Evolutionary conservation across 1,140 invertebrate genomes (phyloP).

Genomic region (Drosophila setifemur): DNA sequence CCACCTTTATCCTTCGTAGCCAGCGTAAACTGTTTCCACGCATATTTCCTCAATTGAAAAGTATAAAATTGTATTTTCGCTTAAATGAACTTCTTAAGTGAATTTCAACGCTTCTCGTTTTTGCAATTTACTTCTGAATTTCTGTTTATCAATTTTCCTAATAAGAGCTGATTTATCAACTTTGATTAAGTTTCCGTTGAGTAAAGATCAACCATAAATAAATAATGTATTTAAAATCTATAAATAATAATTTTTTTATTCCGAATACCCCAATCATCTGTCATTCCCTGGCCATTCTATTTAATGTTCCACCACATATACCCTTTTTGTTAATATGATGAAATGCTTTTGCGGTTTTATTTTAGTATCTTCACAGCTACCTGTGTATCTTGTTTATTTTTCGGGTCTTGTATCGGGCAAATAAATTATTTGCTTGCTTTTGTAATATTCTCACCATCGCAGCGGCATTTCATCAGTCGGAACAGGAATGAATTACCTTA

Average conservation of each 20-base stretch:
- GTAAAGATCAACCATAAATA: no score
- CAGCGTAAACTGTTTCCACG: constrained; percentile 62
- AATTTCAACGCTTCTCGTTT: not conserved
- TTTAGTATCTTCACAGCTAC: constrained; percentile 25
- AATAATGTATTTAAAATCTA: no score
- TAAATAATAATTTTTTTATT: no score
- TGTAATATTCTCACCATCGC: constrained; percentile 26
- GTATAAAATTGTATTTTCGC: constrained; percentile 80
- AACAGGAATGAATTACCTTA: constrained; percentile 24
- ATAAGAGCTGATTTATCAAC: no score
- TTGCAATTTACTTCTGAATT: not conserved
- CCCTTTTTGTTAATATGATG: constrained; percentile 33
- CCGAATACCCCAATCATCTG: no score
- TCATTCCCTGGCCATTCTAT: no score
- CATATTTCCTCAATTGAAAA: constrained; percentile 80
- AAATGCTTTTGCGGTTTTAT: constrained; percentile 51
- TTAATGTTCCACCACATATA: not conserved
- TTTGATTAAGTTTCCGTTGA: no score
- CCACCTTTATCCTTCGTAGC: constrained; percentile 12
- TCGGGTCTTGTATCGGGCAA: not conserved
- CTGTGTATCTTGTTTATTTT: no score
- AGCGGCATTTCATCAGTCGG: constrained; percentile 35
- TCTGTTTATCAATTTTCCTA: not conserved
- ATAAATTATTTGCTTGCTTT: not conserved
- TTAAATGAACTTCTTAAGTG: constrained; percentile 65